Base-by-base conservation (phyloP, 2,888 invertebrate genomes). In the Eustalomyia histrio region DNA sequence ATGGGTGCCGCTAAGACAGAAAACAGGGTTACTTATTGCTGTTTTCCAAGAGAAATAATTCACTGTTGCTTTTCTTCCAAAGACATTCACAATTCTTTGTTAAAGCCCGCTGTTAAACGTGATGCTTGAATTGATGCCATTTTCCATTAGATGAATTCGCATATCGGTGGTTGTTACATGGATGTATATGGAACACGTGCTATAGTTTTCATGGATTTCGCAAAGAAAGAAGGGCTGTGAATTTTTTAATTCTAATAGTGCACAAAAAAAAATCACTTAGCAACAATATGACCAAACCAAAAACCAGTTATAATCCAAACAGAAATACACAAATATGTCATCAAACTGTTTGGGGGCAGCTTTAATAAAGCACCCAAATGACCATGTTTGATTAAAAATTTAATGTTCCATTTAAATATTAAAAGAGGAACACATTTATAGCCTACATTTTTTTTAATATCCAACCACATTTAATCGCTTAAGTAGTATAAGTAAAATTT, bases 91-190 rank as follows among this genome's bases (percentile, higher is more conserved):
- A 33, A 72, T 52, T 67, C 29, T 74, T 79, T 60, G 69, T 64
- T 58, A 55, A 35, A 53, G 68, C 69, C 78, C 76, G 74, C 74
- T 74, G 71, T 78, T 81, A 12, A 78, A 74, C 81, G 65, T 78
- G 81, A 39, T 75, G 78, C 78, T 81, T 58, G 74, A 75, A 75
- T 78, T 81, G 81, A 71, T 78, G 81, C 74, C 81, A 78, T 29
- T 50, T 24, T 33, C 55, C 60, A 60, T 65, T 39, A 67, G 60
- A 35, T 50, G 55, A 33, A 24, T 52, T 61, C 58, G 33, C 74
- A 35, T 63, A 18, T 33, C 60, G 71, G 43, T 67, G 71, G 78
- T 81, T 60, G 78, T 68, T 61, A 47, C 29, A 43, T 21, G 65
- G 58, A 29, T 74, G 68, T 64, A 64, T 61, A 50, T 55, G 55